Conservation (phyloP, 2,888 invertebrate species). For the Diabrotica balteata region DNA sequence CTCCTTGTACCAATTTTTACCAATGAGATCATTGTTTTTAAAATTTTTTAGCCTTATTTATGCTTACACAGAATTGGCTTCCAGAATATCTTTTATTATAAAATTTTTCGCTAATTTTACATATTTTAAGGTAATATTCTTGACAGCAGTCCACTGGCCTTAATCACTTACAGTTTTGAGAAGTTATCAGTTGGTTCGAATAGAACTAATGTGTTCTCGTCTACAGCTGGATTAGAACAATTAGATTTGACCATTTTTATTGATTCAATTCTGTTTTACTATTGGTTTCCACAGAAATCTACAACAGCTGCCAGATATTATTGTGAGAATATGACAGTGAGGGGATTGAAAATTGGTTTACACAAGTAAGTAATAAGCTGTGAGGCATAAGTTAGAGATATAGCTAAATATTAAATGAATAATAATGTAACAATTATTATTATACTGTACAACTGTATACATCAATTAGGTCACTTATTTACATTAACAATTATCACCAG, state of each 20-base stretch:
- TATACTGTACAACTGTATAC: no score
- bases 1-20: no score
- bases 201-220: conserved; percentile 56
- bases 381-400: no score
- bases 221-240: conserved; percentile 71
- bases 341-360: conserved; percentile 28
- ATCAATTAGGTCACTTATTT: no score
- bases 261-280: conserved; percentile 82
- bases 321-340: conserved; percentile 64
- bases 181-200: conserved; percentile 83
- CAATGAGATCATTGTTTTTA: no score
- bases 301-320: conserved; percentile 77
- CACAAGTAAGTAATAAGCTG: conserved; percentile 34
- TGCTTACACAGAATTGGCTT: no score
- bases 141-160: conserved; percentile 78
- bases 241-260: conserved; percentile 74
- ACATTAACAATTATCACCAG: no score
- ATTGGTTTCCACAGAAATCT: conserved; percentile 70
- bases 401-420: no score
- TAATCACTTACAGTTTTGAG: conserved; percentile 88
- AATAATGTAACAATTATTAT: no score
- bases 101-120: background rate
- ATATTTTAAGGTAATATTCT: conserved; percentile 67
- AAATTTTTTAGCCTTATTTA: no score
- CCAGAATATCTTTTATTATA: background rate